phyloP scores from a whole-genome alignment of 2,888 invertebrate genomes.

The Tenodera sinensis region DNA sequence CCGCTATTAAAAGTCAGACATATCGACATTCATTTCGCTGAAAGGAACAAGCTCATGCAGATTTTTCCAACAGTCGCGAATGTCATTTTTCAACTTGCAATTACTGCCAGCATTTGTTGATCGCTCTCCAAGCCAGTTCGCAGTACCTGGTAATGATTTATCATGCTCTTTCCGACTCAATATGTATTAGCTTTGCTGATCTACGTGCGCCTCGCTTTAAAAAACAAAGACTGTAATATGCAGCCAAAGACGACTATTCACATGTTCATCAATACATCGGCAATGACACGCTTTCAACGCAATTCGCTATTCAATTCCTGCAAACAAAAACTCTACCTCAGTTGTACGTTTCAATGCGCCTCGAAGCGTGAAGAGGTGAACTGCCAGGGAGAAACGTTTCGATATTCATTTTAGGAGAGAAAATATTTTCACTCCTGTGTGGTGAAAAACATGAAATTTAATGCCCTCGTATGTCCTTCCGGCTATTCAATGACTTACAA shows the following conservation, averaged over 20 bases:
- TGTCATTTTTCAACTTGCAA: not conserved
- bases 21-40: no score
- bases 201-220: not conserved
- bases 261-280: not conserved
- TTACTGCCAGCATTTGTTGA: not conserved
- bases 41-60: not conserved
- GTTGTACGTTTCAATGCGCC: not conserved
- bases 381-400: no score
- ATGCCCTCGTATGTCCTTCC: no score
- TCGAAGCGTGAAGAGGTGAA: not conserved
- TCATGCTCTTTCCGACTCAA: not conserved
- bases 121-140: not conserved
- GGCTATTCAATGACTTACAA: no score
- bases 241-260: not conserved
- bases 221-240: not conserved
- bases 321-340: not conserved
- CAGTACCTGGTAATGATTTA: not conserved
- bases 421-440: no score
- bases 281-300: not conserved
- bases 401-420: no score
- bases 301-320: not conserved
- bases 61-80: not conserved
- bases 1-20: no score
- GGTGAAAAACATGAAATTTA: no score
- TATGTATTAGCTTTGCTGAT: not conserved